Percentiles rank a stretch among this genome's conserved stretches.
These are phyloP conservation scores for Epistrophe eligans DNA, from an alignment of 2,888 invertebrate species.

Conservation along the genomic window DNA sequence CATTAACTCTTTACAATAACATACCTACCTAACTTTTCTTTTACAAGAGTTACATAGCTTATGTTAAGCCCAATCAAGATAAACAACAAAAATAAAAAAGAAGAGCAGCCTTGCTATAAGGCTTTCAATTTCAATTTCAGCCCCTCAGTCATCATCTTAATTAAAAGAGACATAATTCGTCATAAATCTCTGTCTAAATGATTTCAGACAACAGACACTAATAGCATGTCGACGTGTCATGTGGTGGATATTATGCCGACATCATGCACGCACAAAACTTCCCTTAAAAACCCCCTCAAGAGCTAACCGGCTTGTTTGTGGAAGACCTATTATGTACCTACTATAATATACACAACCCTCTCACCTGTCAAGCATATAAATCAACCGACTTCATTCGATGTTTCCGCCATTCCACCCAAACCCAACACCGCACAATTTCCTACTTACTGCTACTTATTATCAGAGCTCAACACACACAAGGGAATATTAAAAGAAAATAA, in stretches of 20 bases:
- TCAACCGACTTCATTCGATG: constrained; percentile 24
- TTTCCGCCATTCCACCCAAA: neutral
- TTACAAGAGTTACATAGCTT: constrained; percentile 1
- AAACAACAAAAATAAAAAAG: constrained; percentile 2
- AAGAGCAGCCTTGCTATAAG: neutral
- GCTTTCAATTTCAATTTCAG: neutral
- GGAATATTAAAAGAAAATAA: constrained; percentile 20
- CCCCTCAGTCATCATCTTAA: constrained; percentile 60
- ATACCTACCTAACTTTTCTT: neutral
- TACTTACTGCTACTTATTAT: neutral
- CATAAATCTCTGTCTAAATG: constrained; percentile 70
- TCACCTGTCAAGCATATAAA: constrained; percentile 38
- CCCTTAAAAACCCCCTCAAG: neutral
- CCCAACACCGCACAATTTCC: neutral
- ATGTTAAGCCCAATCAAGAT: constrained; percentile 19
- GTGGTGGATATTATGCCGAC: constrained; percentile 50
- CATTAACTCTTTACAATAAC: neutral
- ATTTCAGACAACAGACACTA: constrained; percentile 72
- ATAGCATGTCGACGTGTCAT: constrained; percentile 71
- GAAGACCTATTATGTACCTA: constrained; percentile 16
- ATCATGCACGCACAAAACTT: constrained; percentile 50
- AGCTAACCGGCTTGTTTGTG: constrained; percentile 32
- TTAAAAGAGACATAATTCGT: constrained; percentile 68
- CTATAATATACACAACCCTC: constrained; percentile 21
- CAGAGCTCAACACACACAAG: constrained; percentile 5